Evolutionary conservation across 2,888 invertebrate genomes (phyloP).

Genomic region (Lithophane socia): DNA sequence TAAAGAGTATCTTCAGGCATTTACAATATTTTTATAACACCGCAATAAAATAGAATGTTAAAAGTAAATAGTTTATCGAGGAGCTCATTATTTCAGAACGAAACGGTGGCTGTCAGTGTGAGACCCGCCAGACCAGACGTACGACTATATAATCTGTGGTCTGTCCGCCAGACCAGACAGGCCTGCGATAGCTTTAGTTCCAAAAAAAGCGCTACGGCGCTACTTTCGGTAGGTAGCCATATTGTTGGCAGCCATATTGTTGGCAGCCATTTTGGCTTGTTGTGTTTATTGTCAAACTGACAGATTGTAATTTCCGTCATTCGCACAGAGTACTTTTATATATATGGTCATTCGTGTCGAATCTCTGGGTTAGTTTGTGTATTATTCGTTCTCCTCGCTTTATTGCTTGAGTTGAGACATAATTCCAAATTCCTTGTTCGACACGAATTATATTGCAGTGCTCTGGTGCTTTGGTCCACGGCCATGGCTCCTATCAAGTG

Average conservation of each 20-base stretch:
- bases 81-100: no score
- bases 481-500: conserved; percentile 11
- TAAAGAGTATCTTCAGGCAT: no score
- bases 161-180: no score
- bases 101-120: no score
- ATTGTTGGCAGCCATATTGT: background rate
- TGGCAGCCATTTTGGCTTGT: background rate
- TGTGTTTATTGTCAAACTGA: background rate
- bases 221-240: background rate
- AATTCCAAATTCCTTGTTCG: conserved; percentile 7
- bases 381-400: conserved; percentile 9
- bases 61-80: no score
- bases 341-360: background rate
- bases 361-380: background rate
- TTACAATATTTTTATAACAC: no score
- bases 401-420: conserved; percentile 10
- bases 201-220: background rate
- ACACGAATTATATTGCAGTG: background rate
- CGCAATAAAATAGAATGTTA: no score
- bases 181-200: no score
- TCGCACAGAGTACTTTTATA: no score
- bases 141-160: no score
- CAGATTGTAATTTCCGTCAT: background rate
- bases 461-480: background rate
- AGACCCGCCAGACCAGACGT: no score